Base-by-base conservation (phyloP, 23 tunicate species). In the Phallusia fumigata region DNA sequence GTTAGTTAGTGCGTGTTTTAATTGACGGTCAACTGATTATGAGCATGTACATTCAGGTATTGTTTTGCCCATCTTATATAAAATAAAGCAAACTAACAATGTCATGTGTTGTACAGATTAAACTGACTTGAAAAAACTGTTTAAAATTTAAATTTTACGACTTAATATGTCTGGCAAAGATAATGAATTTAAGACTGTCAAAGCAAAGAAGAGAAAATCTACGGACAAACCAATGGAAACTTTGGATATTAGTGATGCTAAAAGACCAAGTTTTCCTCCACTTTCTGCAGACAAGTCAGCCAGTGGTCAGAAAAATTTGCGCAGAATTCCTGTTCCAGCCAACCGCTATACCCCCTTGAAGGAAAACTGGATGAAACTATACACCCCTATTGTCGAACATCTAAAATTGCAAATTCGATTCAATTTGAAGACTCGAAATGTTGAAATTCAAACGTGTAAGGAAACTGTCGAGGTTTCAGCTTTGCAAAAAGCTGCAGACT, bases 281-380 rank as follows among this genome's bases (percentile, higher is more conserved):
- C 52, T 88, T 0, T 73, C 78, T 64, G 90, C 83, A 5, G 91
- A 83, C 2, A 75, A 80, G 31, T 47, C 76, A 44, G 22, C 83
- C 21, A 58, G n/a, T 31, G 85, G 79, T 12, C 75, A 87, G 30
- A 84, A 87, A 53, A 77, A 79, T n/a, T 81, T 92, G 26, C 82
- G 91, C 40, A 85, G 84, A 53, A 78, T 95, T 18, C 91, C 95
- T 1, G 85, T 95, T 18, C 98, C 98, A 18, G 73, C 91, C 18
- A 95, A 95, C 73, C 80, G 99, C 74, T 91, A 90, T 75, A 82
- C 99, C 24, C 96, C 99, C 16, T 83, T 96, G 44, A 96, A 96
- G 81, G 96, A 91, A 81, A 85, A 84, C 80, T 96, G 99, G 99
- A 80, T 87, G 88, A 96, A 91, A 52, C 80, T 96, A 15, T 96